Evolutionary conservation across 2,113 vertebrate species (phyloP), one percentile per base, ranked within the genome.

Genomic region (Protobothrops flavoviridis): DNA sequence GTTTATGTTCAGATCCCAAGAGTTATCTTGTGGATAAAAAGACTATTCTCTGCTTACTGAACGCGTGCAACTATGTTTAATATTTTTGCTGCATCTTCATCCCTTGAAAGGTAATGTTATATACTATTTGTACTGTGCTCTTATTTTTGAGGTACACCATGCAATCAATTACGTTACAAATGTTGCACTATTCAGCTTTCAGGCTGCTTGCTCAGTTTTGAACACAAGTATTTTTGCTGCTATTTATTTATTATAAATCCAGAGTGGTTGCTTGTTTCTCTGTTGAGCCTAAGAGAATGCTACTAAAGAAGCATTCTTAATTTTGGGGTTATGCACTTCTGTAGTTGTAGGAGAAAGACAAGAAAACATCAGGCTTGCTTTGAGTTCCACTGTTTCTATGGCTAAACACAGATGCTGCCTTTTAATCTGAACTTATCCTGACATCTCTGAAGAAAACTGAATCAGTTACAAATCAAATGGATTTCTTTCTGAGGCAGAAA

Each of bases 401-500:
- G n/a, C 29, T 74, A 39, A 17, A 74, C n/a, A 39, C 33, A 69
- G 69, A 33, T 74, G 69, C n/a, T 74, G 15, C n/a, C n/a, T 74
- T 74, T 74, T 74, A 74, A 74, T 74, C 33, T 74, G 43, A 85
- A 21, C 1, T 39, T 43, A 85, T 85, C 87, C 87, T 85, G 55
- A 39, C 81, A 50, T 50, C 8, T 69, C 93, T 89, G 90, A 91
- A 92, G 94, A 57, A 0, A 94, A 85, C 43, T 29, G n/a, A 92
- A 33, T n/a, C 86, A 3, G 50, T 61, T 43, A 52, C 4, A 50
- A 3, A 45, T 52, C 26, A 50, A 11, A 50, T 74, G 48, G 5
- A 90, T 10, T 2, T 13, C 48, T 90, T 90, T 90, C 56, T 61
- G 26, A 29, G 64, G n/a, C n/a, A 33, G 29, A 69, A 74, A 17